Evolutionary conservation across 1,140 invertebrate genomes (phyloP).

Genomic region (Hermatobates lingyangjiaoensis): DNA sequence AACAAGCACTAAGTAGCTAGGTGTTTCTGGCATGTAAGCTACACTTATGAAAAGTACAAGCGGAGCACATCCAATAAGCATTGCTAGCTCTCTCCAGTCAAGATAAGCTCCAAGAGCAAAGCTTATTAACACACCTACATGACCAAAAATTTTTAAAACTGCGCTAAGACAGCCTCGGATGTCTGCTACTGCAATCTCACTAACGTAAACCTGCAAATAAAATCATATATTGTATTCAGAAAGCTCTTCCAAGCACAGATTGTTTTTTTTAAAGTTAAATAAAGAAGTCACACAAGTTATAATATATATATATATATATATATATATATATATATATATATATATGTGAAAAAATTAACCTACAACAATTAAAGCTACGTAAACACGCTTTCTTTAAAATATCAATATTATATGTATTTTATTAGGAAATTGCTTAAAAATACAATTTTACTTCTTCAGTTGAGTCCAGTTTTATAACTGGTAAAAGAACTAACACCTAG

Average conservation of each 20-base stretch:
- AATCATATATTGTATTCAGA: background rate
- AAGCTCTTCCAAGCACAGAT: too few relatives aligned
- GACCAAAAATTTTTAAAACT: conserved; percentile 64
- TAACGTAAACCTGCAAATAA: conserved; percentile 55
- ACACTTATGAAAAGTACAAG: conserved; percentile 40
- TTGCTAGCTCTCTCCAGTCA: conserved; percentile 59
- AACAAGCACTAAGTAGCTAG: conserved; percentile 52
- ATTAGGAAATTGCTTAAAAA: too few relatives aligned
- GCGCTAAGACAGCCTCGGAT: conserved; percentile 69
- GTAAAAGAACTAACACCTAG: too few relatives aligned
- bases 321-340: too few relatives aligned
- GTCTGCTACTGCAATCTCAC: conserved; percentile 70
- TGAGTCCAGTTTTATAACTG: too few relatives aligned
- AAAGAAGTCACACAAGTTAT: too few relatives aligned
- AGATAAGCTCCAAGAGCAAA: conserved; percentile 62
- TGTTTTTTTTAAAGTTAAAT: background rate
- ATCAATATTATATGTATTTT: too few relatives aligned
- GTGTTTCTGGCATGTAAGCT: conserved; percentile 62
- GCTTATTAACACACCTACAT: conserved; percentile 61
- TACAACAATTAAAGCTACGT: too few relatives aligned
- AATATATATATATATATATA: too few relatives aligned
- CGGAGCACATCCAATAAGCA: conserved; percentile 52
- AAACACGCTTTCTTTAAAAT: too few relatives aligned
- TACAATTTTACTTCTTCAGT: too few relatives aligned
- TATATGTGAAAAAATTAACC: too few relatives aligned